Base-by-base conservation (phyloP, 2,797 vertebrate species). In the Decapterus maruadsi region DNA sequence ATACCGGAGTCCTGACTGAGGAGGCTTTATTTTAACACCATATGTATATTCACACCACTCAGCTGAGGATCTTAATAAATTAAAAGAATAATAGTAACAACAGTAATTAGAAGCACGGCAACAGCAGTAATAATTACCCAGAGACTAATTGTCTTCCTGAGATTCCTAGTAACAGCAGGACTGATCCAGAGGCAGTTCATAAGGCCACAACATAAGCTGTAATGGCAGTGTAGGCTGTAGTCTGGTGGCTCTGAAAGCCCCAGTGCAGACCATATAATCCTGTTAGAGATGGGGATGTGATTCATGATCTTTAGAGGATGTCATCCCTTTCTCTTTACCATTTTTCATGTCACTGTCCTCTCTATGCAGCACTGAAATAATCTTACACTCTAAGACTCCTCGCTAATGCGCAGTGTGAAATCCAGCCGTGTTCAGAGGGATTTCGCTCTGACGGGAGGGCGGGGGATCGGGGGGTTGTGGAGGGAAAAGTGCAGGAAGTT, bases 251-350 rank as follows among this genome's bases (percentile, higher is more conserved):
- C 50, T 29, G 40, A 57, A 46, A 78, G 73, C 83, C 84, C 56
- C 22, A 70, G 62, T 42, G 64, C 51, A 62, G 50, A 83, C 56
- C 80, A 58, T 77, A 56, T 87, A 89, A 87, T 83, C 87, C 82
- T 73, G 78, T 89, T 85, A 80, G 57, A 82, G 79, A 75, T 51
- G 34, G 53, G 75, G 66, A 67, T 31, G 60, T 69, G 80, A 89
- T 89, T 78, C 68, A 60, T 59, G 64, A 80, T 83, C 73, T 81
- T 85, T 80, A 75, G 54, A 31, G 67, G 63, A 56, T 78, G 80
- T 83, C 82, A 68, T 78, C 73, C 81, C 34, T 75, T 81, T 84
- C 75, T 80, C 63, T 70, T 65, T 61, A 68, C 58, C 72, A 77
- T 84, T 81, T 76, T 63, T 73, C 78, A 69, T 77, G 72, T 79